Evolutionary conservation across 2,797 vertebrate genomes (phyloP).

Genomic region (Myotis findleyi): DNA sequence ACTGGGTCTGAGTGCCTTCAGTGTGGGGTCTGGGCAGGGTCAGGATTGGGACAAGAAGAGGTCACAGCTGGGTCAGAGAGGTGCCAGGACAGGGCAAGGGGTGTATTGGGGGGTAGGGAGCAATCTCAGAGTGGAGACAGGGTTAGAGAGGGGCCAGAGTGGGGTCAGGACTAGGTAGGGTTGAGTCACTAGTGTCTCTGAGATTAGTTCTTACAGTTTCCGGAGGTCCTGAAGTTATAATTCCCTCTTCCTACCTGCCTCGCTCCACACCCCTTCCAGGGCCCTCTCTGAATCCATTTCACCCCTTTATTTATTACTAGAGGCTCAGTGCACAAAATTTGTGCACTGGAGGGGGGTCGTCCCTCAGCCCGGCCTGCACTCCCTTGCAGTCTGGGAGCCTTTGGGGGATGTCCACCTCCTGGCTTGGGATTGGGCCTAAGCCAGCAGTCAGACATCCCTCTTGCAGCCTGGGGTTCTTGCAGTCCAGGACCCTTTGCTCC

Average conservation of each 20-base stretch:
- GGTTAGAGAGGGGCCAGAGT: background rate
- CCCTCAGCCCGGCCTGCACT: too few relatives aligned
- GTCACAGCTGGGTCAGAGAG: background rate
- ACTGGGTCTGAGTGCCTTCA: background rate
- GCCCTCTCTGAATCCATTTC: background rate
- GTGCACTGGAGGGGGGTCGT: too few relatives aligned
- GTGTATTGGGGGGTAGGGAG: background rate
- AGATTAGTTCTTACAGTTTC: background rate
- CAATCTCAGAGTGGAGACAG: background rate
- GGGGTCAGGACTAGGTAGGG: background rate
- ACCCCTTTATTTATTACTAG: background rate
- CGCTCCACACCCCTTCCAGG: accelerated
- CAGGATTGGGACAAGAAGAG: background rate
- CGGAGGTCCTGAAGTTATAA: background rate
- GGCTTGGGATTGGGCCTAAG: too few relatives aligned
- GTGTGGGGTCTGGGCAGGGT: background rate
- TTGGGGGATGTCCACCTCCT: too few relatives aligned
- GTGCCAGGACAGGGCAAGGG: too few relatives aligned
- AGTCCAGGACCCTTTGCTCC: too few relatives aligned
- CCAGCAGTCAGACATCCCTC: too few relatives aligned
- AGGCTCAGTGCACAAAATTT: too few relatives aligned
- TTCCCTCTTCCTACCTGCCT: background rate
- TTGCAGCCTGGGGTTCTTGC: too few relatives aligned
- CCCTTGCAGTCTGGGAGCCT: too few relatives aligned
- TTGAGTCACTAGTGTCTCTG: background rate